Evolutionary conservation across 2,797 vertebrate species (phyloP).

Genomic region (Chanos chanos): DNA sequence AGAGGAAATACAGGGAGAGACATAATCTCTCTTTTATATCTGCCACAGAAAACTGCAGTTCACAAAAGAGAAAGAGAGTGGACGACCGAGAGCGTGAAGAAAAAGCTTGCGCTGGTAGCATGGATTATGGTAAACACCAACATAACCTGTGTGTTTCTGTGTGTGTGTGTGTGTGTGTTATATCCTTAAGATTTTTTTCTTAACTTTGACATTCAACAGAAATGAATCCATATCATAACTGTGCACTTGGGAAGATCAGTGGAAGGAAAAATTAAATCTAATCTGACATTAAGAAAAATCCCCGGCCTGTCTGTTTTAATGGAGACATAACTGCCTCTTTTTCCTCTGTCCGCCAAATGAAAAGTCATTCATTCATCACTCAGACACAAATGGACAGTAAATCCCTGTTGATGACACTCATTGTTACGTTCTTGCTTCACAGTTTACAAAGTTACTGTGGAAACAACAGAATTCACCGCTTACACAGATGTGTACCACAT

Average conservation of each 20-base stretch:
- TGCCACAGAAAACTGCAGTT: constrained; percentile 61
- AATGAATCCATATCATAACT: too few species aligned
- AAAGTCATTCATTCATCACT: background rate
- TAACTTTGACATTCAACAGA: too few species aligned
- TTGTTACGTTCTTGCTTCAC: constrained; percentile 2
- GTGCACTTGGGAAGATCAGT: too few species aligned
- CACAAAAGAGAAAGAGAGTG: constrained; percentile 54
- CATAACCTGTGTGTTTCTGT: background rate
- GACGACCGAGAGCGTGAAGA: constrained; percentile 25
- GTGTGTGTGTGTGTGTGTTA: background rate
- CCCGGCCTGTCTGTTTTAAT: background rate
- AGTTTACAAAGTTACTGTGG: constrained; percentile 59
- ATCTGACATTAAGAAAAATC: too few species aligned
- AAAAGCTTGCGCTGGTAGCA: constrained; percentile 53
- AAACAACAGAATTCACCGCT: background rate
- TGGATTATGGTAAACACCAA: constrained; percentile 59
- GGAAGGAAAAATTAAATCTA: too few species aligned
- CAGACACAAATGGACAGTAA: too few species aligned
- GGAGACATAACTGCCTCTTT: background rate
- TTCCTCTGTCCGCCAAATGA: background rate
- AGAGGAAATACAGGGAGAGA: background rate
- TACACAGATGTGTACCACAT: constrained; percentile 53
- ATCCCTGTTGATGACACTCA: background rate
- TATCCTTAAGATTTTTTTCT: background rate
- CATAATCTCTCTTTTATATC: background rate